Conservation (phyloP, 1,140 invertebrate species). For the Armadillidium nasatum region DNA sequence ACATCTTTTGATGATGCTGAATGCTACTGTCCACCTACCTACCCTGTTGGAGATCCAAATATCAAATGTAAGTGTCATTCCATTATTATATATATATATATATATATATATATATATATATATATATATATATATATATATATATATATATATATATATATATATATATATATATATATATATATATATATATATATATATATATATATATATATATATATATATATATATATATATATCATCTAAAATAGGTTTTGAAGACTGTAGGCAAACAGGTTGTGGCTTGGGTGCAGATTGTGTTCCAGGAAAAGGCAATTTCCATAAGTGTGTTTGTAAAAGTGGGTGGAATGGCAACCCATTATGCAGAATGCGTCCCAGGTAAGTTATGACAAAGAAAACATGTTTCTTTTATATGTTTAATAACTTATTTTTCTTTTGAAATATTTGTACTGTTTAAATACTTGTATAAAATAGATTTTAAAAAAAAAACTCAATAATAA, state of each 20-base stretch:
- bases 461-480: no score
- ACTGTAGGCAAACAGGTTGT: slow-evolving; percentile 76
- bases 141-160: no score
- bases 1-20: slow-evolving; percentile 60
- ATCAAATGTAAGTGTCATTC: slow-evolving; percentile 63
- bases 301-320: slow-evolving; percentile 64
- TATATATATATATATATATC: no score
- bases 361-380: slow-evolving; percentile 72
- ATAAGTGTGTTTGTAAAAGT: slow-evolving; percentile 72
- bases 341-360: slow-evolving; percentile 67
- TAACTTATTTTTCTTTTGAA: no score
- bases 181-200: slow-evolving; percentile 4
- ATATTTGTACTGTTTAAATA: no score
- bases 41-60: slow-evolving; percentile 75
- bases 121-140: no score
- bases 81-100: no score
- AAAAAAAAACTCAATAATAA: no score
- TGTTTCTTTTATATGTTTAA: no score
- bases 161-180: slow-evolving; percentile 7
- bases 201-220: slow-evolving; percentile 10
- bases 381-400: slow-evolving; percentile 50
- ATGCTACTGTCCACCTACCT: slow-evolving; percentile 76
- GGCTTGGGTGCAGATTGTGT: slow-evolving; percentile 75
- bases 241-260: slow-evolving; percentile 56
- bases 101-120: no score